Conservation (phyloP, 2,888 invertebrate genomes). For the Altica lythri region DNA sequence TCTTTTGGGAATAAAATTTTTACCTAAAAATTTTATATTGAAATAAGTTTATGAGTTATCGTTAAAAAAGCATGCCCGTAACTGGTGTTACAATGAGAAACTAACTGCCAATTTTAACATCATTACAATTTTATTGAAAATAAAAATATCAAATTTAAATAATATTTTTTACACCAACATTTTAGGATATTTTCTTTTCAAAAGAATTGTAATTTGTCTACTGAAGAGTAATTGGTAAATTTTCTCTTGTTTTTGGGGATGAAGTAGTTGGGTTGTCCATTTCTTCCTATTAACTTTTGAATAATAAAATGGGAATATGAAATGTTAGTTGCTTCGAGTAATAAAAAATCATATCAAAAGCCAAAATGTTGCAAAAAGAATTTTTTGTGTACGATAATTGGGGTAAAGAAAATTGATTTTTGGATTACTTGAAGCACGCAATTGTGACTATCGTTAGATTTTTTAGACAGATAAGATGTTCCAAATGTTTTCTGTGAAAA, state of each 20-base stretch:
- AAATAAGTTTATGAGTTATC: too few relatives aligned
- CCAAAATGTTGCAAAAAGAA: constrained; percentile 13
- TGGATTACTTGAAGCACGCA: constrained; percentile 24
- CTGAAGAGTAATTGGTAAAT: constrained; percentile 17
- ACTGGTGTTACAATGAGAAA: constrained; percentile 15
- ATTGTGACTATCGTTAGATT: constrained; percentile 28
- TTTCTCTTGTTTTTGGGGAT: constrained; percentile 25
- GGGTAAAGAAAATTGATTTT: constrained; percentile 9
- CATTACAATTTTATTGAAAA: constrained; percentile 9
- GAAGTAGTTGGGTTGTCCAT: constrained; percentile 9
- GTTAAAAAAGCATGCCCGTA: too few relatives aligned
- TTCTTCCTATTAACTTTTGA: constrained; percentile 10
- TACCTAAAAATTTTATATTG: too few relatives aligned
- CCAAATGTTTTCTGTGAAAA: constrained; percentile 27
- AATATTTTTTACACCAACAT: background rate
- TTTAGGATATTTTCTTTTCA: constrained; percentile 5
- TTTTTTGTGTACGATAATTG: too few relatives aligned
- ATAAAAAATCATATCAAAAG: constrained; percentile 24
- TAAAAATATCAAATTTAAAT: background rate
- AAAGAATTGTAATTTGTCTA: constrained; percentile 10
- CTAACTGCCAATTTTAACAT: constrained; percentile 13
- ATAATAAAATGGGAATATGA: constrained; percentile 11
- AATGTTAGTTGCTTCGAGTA: constrained; percentile 20
- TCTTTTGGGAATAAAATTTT: too few relatives aligned
- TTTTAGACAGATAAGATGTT: constrained; percentile 25